Conservation (phyloP, 2,113 vertebrate genomes). For the Pomatorhinus ruficollis region DNA sequence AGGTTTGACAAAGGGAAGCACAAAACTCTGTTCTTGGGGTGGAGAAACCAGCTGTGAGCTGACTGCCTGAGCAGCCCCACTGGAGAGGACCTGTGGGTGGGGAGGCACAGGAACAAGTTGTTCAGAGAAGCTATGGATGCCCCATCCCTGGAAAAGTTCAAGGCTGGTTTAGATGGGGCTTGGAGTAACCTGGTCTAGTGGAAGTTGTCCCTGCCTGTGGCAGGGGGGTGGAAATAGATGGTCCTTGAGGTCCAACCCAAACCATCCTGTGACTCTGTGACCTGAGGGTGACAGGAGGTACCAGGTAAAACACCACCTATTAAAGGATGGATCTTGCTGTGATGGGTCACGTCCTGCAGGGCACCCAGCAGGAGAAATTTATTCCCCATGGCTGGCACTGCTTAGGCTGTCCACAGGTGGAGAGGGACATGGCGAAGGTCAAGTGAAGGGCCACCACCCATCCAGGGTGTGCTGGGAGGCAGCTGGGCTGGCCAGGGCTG, state of each 20-base stretch:
- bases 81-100: background rate
- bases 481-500: background rate
- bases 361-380: background rate
- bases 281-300: background rate
- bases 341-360: accelerated
- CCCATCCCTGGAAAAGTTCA: background rate
- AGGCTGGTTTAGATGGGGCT: background rate
- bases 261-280: background rate
- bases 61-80: accelerated
- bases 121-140: background rate
- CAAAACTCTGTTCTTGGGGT: background rate
- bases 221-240: background rate
- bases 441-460: background rate
- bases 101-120: background rate
- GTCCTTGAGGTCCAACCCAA: background rate
- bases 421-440: background rate
- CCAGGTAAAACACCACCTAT: accelerated
- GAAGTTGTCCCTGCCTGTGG: background rate
- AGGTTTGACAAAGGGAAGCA: background rate
- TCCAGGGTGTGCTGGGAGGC: background rate
- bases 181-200: accelerated
- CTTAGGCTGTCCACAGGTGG: background rate
- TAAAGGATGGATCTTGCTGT: background rate
- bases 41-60: background rate
- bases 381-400: background rate